Conservation (phyloP, 2,888 invertebrate species). For the Orthosia incerta region DNA sequence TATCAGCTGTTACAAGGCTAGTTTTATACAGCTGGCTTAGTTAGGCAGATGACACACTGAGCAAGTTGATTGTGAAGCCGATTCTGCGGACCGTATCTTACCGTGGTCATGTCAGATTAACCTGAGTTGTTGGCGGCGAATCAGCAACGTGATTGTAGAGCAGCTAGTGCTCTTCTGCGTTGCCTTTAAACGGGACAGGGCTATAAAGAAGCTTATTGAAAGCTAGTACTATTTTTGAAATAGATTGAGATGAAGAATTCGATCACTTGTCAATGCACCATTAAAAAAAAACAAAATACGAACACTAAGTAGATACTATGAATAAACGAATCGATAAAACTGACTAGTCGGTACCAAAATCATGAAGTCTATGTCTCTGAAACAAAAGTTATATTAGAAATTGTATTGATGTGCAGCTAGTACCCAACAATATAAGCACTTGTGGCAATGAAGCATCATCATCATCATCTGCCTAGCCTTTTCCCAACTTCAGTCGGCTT, state of each 20-base stretch:
- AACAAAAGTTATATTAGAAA: slow-evolving; percentile 6
- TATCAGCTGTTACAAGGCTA: slow-evolving; percentile 28
- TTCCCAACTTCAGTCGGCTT: too few species aligned
- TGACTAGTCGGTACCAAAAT: not conserved
- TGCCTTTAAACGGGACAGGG: not conserved
- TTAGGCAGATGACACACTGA: slow-evolving; percentile 48
- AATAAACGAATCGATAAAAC: not conserved
- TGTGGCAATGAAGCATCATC: too few species aligned
- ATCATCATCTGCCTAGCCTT: too few species aligned
- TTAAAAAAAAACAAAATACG: too few species aligned
- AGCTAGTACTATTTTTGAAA: not conserved
- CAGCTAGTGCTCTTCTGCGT: slow-evolving; percentile 4
- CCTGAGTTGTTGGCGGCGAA: slow-evolving; percentile 41
- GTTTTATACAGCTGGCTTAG: slow-evolving; percentile 11
- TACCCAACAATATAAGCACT: slow-evolving; percentile 26
- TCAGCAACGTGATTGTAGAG: slow-evolving; percentile 29
- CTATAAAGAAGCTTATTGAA: not conserved
- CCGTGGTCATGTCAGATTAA: slow-evolving; percentile 46
- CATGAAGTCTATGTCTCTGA: not conserved
- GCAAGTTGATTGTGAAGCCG: slow-evolving; percentile 39
- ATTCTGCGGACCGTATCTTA: slow-evolving; percentile 33
- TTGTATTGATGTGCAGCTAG: not conserved
- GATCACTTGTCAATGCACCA: too few species aligned
- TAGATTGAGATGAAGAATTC: not conserved
- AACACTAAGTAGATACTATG: too few species aligned